Evolutionary conservation across 1,140 invertebrate species (phyloP), one percentile per base, ranked within the genome.

Genomic region (Venturia canescens): DNA sequence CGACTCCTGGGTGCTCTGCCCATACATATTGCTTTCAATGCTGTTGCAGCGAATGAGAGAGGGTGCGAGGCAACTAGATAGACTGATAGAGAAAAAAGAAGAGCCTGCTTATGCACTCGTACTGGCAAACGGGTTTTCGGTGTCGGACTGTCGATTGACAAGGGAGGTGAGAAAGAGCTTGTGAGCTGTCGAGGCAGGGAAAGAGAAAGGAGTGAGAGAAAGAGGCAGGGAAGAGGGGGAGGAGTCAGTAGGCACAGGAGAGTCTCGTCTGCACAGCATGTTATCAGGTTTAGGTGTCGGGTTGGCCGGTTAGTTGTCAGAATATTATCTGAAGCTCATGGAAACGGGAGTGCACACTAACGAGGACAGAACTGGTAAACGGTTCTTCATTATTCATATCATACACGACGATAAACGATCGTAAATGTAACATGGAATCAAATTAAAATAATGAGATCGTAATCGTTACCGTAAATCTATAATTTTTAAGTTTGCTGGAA

Each of bases 201-300:
- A n/a, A 53, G 3, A 53, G 50, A 53, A n/a, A 53, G 50, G 50
- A 53, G 18, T n/a, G 53, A 13, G 9, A 63, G 60, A 63, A 23
- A 63, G 23, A 63, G 60, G 27, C 9, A 63, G 23, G 27, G 60
- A 63, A 53, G 18, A 53, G 50, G n/a, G 50, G n/a, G 50, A 13
- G 5, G 13, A 13, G 18, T 57, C 53, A 23, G 60, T 66, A 23
- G 60, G 60, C 21, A 31, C 29, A 69, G 1, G 66, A 63, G 60
- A 69, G 27, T 31, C 27, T 69, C 27, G 31, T 77, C 34, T 60
- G 13, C 57, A 16, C 60, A 27, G 44, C 29, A 11, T 34, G 75
- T 66, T 77, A 77, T 77, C 75, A 57, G 75, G 75, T 77, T 77
- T 77, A 77, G 75, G 75, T 77, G 75, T 77, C 60, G 75, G 75